phyloP scores from a whole-genome alignment of 2,888 invertebrate genomes.

The Lottia scabra region DNA sequence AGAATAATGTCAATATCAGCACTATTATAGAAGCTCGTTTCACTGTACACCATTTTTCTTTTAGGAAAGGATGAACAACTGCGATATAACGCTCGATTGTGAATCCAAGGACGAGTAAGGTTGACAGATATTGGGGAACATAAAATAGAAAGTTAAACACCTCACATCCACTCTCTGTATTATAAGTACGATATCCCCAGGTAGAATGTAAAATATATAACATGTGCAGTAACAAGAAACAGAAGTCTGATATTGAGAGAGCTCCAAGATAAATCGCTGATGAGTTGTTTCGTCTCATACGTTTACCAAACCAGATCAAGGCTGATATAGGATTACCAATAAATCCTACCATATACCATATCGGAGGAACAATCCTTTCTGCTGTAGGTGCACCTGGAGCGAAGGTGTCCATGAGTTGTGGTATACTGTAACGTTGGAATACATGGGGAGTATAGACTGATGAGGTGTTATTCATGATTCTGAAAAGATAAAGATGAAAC shows the following conservation, averaged over 20 bases:
- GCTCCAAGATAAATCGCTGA: constrained; percentile 67
- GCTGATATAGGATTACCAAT: constrained; percentile 64
- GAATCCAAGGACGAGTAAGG: constrained; percentile 57
- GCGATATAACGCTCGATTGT: constrained; percentile 60
- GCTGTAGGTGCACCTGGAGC: constrained; percentile 51
- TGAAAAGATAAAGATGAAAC: too few species aligned
- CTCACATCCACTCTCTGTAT: constrained; percentile 39
- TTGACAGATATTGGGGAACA: constrained; percentile 54
- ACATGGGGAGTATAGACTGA: background rate
- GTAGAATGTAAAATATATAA: constrained; percentile 47
- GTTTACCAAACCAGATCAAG: constrained; percentile 61
- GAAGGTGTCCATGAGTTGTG: constrained; percentile 34
- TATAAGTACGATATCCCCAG: constrained; percentile 48
- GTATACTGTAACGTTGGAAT: constrained; percentile 18
- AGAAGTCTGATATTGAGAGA: constrained; percentile 60
- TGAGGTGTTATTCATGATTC: too few species aligned
- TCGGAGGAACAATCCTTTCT: constrained; percentile 59
- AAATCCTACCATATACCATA: constrained; percentile 64
- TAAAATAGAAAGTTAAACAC: constrained; percentile 46
- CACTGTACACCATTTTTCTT: constrained; percentile 54
- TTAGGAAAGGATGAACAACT: constrained; percentile 51
- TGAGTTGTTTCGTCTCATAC: constrained; percentile 64
- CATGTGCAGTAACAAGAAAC: constrained; percentile 57
- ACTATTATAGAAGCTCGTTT: constrained; percentile 43
- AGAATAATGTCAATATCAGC: constrained; percentile 27